Base-by-base conservation (phyloP, 1,140 invertebrate genomes). In the Argopecten irradians region DNA sequence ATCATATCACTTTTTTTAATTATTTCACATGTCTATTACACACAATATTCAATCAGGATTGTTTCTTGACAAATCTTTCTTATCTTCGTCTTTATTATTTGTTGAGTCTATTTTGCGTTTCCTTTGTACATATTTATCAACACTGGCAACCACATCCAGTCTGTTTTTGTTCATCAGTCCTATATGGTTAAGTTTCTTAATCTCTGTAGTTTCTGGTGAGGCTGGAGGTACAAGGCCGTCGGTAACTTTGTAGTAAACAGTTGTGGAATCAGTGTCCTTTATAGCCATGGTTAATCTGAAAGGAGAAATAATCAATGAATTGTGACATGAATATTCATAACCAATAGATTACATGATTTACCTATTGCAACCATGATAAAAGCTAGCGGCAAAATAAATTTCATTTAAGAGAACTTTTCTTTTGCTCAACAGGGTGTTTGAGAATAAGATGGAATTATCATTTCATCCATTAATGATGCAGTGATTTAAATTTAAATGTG, bases 231-330 rank as follows among this genome's bases (percentile, higher is more conserved):
- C 82, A 9, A 92, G 87, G 33, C 87, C 90, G n/a, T 89, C 88
- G 19, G 91, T 84, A 32, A 92, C 82, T 41, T 92, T 91, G 84
- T 90, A 92, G 71, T 91, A 92, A 2, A 91, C 91, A 7, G 88
- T 84, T 16, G 90, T 92, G 16, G 89, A 86, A 71, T 92, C 91
- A 16, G 91, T 32, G 19, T 90, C 88, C 87, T 86, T 89, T 1
- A 92, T 87, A 22, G 90, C 91, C 36, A 92, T 41, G 28, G 90
- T 90, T 33, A 92, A 85, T 33, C 91, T 92, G 85, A 43, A 92
- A 90, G 28, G 34, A 82, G 55, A 5, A 82, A 71, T n/a, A 84
- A 8, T 84, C 22, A 8, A 13, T 84, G 13, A 84, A 33, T 16
- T 32, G 46, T 14, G 13, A n/a, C n/a, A n/a, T n/a, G n/a, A n/a